Base-by-base conservation (phyloP, 2,888 invertebrate species). In the Pseudoips prasinana region DNA sequence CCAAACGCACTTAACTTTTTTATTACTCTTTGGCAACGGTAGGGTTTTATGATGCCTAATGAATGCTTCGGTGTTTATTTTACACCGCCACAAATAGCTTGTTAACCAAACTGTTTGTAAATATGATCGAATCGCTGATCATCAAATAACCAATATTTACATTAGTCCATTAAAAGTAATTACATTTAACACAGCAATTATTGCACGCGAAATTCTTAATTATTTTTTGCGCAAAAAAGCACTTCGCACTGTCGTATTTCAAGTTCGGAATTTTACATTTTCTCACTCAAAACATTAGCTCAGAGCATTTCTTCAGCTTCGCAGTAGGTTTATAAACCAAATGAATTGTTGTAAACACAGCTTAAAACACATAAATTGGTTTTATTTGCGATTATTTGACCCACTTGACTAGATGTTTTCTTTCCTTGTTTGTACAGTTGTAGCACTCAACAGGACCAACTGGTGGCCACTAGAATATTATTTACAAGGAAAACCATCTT, bases 401-500 rank as follows among this genome's bases (percentile, higher is more conserved):
- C 39, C 52, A 55, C 39, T 49, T 40, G 33, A 49, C 29, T 55
- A 57, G 50, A 54, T 49, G 42, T 38, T 37, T 47, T 46, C 44
- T 27, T 29, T 33, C 31, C 25, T 22, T 14, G 46, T 39, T 51
- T 58, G 58, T 39, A 47, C 40, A 33, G 38, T 49, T 56, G 35
- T 40, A 44, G 11, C 52, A 47, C 47, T 41, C 39, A 10, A 36
- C 36, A 39, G 35, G 29, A 29, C 25, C 23, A 40, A 33, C 40
- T 32, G 40, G 28, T 32, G 45, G 22, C 10, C 39, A 45, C 30
- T 18, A 41, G 9, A 36, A 27, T 37, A 8, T 30, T 29, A 34
- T 35, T 36, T 40, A 51, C 33, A 22, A 34, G 11, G 25, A 46
- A 53, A 58, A 56, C 52, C 52, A 58, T 62, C 51, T 57, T 69